These are phyloP conservation scores for Chascanopsetta lugubris DNA, from an alignment of 2,113 vertebrate genomes.

Conservation along the genomic window DNA sequence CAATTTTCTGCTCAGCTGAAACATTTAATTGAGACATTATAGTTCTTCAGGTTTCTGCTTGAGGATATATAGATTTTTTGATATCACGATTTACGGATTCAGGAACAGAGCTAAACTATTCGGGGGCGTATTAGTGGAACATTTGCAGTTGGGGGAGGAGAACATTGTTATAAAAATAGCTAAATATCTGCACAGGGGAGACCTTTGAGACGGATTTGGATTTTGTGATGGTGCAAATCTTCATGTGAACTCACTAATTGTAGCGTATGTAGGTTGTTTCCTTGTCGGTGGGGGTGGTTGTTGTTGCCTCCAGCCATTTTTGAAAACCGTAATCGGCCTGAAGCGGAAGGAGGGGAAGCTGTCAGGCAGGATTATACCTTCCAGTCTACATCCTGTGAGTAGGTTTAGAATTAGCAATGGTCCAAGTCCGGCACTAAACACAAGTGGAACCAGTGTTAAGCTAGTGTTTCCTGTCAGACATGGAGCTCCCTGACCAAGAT, in stretches of 20 bases:
- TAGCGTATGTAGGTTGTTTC: no score
- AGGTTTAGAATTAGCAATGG: not conserved
- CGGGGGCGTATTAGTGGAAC: not conserved
- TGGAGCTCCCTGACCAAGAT: no score
- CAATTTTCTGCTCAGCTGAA: conserved; percentile 72
- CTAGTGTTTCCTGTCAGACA: no score
- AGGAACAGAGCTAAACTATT: not conserved
- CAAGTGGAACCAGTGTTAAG: no score
- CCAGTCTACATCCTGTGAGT: not conserved
- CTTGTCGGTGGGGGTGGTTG: no score
- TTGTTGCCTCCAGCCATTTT: no score
- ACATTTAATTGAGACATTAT: conserved; percentile 61
- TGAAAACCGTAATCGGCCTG: no score
- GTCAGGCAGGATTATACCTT: not conserved
- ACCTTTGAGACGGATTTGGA: not conserved
- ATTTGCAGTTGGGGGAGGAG: no score
- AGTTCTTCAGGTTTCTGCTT: conserved; percentile 36
- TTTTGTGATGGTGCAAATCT: not conserved
- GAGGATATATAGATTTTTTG: conserved; percentile 16
- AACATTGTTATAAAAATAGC: not conserved
- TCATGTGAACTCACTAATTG: no score
- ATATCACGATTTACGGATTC: not conserved
- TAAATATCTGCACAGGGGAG: not conserved
- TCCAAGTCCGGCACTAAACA: no score
- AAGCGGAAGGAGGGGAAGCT: no score